Conservation (phyloP, 2,797 vertebrate species). For the Rhincodon typus region DNA sequence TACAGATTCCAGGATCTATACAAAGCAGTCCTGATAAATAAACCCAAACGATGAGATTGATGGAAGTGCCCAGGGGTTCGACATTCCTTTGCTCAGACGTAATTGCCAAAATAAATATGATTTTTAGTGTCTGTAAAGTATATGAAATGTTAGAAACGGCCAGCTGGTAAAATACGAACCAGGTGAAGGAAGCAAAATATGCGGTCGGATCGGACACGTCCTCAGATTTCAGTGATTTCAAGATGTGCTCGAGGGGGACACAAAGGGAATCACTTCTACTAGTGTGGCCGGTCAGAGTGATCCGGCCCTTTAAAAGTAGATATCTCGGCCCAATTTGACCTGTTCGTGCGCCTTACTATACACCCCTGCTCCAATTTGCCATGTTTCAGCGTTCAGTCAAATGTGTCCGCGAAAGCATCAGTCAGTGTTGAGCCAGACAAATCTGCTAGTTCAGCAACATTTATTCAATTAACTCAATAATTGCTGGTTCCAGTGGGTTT, state of each 20-base stretch:
- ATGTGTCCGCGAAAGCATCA: background rate
- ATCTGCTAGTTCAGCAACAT: conserved; percentile 13
- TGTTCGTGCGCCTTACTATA: background rate
- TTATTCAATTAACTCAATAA: background rate
- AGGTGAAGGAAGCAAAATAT: conserved; percentile 20
- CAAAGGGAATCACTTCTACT: background rate
- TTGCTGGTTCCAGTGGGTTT: background rate
- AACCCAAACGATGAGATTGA: conserved; percentile 6
- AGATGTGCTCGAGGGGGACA: background rate
- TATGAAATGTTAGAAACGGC: conserved; percentile 22
- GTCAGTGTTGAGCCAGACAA: background rate
- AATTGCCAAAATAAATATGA: conserved; percentile 32
- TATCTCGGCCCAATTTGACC: background rate
- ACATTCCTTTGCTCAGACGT: conserved; percentile 21
- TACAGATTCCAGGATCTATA: background rate
- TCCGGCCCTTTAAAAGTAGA: background rate
- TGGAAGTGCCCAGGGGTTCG: background rate
- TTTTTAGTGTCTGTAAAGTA: conserved; percentile 26
- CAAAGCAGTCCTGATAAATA: conserved; percentile 14
- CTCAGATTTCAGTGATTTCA: conserved; percentile 11
- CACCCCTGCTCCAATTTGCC: no score
- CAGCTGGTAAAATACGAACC: conserved; percentile 30
- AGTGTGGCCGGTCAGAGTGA: background rate
- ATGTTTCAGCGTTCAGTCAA: no score
- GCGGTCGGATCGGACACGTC: conserved; percentile 22